phyloP scores from a whole-genome alignment of 2,797 vertebrate genomes.

The Chaetodon trifasciatus region DNA sequence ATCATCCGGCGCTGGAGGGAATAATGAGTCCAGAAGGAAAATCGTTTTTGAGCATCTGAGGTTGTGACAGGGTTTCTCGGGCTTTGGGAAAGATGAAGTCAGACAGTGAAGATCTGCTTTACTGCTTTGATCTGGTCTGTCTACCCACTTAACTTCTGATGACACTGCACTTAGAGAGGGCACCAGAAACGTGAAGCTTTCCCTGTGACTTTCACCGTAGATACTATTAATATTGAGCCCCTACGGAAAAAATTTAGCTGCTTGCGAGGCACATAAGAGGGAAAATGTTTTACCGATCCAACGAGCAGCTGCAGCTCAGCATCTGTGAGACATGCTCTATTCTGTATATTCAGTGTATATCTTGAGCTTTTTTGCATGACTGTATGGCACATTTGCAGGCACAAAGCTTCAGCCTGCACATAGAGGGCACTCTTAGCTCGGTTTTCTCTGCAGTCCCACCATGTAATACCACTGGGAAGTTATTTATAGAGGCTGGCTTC shows the following conservation, averaged over 20 bases:
- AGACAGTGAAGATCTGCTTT: slow-evolving; percentile 78
- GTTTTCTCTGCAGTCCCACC: slow-evolving; percentile 57
- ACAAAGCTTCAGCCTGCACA: slow-evolving; percentile 46
- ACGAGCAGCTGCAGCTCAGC: slow-evolving; percentile 18
- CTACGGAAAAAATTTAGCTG: slow-evolving; percentile 2
- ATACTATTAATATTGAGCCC: slow-evolving; percentile 36
- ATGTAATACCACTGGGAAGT: slow-evolving; percentile 53
- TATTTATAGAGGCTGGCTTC: slow-evolving; percentile 76
- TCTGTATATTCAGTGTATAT: slow-evolving; percentile 8
- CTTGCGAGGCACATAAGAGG: slow-evolving; percentile 13
- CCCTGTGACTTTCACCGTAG: slow-evolving; percentile 47
- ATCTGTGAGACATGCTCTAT: not conserved
- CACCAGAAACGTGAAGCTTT: slow-evolving; percentile 37
- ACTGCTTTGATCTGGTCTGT: slow-evolving; percentile 70
- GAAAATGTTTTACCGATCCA: slow-evolving; percentile 28
- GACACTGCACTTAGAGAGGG: slow-evolving; percentile 66
- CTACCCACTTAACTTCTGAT: slow-evolving; percentile 68
- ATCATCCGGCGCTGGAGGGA: slow-evolving; percentile 47
- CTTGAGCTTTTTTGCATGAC: slow-evolving; percentile 11
- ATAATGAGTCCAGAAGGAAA: slow-evolving; percentile 66
- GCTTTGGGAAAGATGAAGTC: slow-evolving; percentile 68
- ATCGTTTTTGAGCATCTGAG: slow-evolving; percentile 58
- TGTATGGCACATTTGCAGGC: slow-evolving; percentile 35
- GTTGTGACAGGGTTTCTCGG: slow-evolving; percentile 65
- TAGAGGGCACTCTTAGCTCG: slow-evolving; percentile 81